Evolutionary conservation across 2,888 invertebrate genomes (phyloP).

Genomic region (Anoplius nigerrimus): DNA sequence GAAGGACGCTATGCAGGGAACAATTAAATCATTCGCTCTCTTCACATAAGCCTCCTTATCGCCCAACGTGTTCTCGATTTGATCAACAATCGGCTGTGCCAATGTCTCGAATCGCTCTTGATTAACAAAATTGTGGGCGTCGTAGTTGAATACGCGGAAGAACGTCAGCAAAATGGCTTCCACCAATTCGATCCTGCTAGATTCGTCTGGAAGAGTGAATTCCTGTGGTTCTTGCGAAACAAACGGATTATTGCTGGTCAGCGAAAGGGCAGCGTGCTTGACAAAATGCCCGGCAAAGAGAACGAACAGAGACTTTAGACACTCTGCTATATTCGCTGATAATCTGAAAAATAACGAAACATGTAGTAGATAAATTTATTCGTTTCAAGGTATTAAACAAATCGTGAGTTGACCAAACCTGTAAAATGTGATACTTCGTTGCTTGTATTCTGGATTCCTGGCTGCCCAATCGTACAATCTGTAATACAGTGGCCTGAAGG

Average conservation of each 20-base stretch:
- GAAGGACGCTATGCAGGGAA: conserved; percentile 89
- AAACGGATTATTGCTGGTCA: conserved; percentile 82
- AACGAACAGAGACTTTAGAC: conserved; percentile 90
- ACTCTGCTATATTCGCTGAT: conserved; percentile 86
- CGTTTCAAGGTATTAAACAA: no score
- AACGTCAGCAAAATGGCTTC: conserved; percentile 86
- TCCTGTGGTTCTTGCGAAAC: conserved; percentile 77
- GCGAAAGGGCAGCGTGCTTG: conserved; percentile 85
- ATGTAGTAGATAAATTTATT: conserved; percentile 8
- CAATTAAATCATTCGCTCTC: conserved; percentile 80
- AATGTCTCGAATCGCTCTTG: conserved; percentile 89
- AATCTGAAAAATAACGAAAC: conserved; percentile 76
- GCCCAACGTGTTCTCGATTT: conserved; percentile 86
- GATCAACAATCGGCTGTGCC: conserved; percentile 92
- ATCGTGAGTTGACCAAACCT: conserved; percentile 73
- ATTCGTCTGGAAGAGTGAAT: conserved; percentile 76
- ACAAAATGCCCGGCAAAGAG: conserved; percentile 92
- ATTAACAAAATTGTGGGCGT: conserved; percentile 89
- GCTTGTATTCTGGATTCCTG: conserved; percentile 79
- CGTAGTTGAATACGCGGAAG: conserved; percentile 86
- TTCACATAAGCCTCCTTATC: conserved; percentile 79
- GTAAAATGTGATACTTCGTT: conserved; percentile 88
- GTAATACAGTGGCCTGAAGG: conserved; percentile 92
- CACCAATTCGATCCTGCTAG: conserved; percentile 76
- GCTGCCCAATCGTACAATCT: conserved; percentile 93